Conservation (phyloP, 1,140 invertebrate species). For the Drosophila navojoa region DNA sequence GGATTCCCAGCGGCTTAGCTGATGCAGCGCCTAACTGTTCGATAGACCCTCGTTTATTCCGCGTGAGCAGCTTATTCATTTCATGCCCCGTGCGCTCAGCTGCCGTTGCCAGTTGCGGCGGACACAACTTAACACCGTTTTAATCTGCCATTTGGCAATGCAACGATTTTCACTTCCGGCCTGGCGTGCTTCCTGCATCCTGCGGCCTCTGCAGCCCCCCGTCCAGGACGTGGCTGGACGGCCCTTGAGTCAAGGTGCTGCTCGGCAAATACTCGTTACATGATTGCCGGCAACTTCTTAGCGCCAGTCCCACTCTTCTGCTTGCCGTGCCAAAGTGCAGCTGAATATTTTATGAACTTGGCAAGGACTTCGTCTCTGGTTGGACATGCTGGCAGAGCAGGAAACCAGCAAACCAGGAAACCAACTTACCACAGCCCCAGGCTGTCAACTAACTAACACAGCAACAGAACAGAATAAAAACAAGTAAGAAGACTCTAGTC, state of each 20-base stretch:
- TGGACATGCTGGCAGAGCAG: constrained; percentile 30
- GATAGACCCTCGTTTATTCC: constrained; percentile 39
- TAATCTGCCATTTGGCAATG: constrained; percentile 80
- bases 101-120: constrained; percentile 49
- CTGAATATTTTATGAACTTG: constrained; percentile 80
- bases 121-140: constrained; percentile 74
- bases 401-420: constrained; percentile 18
- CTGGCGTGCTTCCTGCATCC: background rate
- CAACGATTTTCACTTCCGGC: constrained; percentile 59
- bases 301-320: constrained; percentile 58
- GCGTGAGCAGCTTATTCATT: constrained; percentile 57
- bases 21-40: constrained; percentile 1
- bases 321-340: constrained; percentile 63
- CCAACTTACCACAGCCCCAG: constrained; percentile 26
- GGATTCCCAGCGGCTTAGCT: too few species aligned
- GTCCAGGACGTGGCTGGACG: constrained; percentile 15
- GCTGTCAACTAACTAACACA: constrained; percentile 39
- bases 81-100: constrained; percentile 49
- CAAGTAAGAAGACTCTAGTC: too few species aligned
- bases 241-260: constrained; percentile 50
- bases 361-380: constrained; percentile 70
- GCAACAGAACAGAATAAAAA: background rate
- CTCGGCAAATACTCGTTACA: constrained; percentile 62
- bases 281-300: constrained; percentile 76
- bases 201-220: background rate